Percentiles rank a stretch among this genome's conserved stretches.
Evolutionary conservation across 2,113 vertebrate genomes (phyloP).

Genomic region (Rhinoptilus africanus): DNA sequence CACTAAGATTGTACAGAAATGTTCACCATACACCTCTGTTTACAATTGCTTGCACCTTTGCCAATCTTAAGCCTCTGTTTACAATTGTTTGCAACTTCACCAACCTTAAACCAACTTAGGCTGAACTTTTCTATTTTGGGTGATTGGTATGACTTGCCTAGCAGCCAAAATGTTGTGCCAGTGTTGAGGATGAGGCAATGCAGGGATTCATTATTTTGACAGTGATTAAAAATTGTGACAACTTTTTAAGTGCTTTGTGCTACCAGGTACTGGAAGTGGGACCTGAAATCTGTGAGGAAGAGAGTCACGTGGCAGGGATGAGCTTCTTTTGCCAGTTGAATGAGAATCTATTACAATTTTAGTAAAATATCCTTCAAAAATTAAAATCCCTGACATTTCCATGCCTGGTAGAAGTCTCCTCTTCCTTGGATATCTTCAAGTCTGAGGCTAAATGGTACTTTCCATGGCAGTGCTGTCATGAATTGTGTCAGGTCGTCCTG

Average conservation of each 20-base stretch:
- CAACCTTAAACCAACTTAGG: not conserved
- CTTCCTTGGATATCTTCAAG: not conserved
- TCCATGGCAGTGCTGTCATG: not conserved
- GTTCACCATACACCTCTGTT: not conserved
- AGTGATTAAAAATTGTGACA: not conserved
- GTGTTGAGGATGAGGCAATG: not conserved
- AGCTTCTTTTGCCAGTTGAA: not conserved
- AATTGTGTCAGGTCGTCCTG: not conserved
- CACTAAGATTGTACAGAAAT: not conserved
- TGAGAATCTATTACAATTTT: not conserved
- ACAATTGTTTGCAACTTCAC: not conserved
- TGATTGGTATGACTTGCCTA: not conserved
- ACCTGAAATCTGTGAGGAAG: not conserved
- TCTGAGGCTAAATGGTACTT: not conserved
- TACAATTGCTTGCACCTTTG: not conserved
- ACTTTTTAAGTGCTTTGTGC: not conserved
- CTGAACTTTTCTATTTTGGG: not conserved
- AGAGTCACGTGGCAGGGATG: not conserved
- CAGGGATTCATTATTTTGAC: not conserved
- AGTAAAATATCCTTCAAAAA: not conserved
- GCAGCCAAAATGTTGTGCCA: not conserved
- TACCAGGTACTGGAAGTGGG: not conserved
- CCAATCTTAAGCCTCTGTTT: not conserved
- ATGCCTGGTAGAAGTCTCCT: not conserved
- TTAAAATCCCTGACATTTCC: not conserved